These are phyloP conservation scores for Centruroides vittatus DNA, from an alignment of 1,140 invertebrate species.

Conservation along the genomic window DNA sequence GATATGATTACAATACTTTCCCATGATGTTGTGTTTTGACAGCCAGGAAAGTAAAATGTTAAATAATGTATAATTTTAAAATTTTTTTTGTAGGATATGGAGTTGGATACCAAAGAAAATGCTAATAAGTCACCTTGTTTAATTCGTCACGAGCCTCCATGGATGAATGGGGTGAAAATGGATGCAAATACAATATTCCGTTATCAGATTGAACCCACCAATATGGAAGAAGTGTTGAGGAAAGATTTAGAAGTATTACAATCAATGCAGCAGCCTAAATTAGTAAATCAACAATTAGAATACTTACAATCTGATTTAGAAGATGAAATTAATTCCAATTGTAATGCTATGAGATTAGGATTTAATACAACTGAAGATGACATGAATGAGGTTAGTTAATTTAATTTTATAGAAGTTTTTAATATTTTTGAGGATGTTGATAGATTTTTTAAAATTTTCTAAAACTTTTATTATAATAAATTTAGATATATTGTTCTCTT, in stretches of 20 bases:
- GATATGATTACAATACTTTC: too few species aligned
- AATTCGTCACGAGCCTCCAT: conserved; percentile 35
- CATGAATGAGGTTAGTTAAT: too few species aligned
- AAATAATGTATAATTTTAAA: too few species aligned
- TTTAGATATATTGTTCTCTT: too few species aligned
- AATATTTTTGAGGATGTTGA: too few species aligned
- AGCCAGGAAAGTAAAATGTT: too few species aligned
- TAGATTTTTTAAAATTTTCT: too few species aligned
- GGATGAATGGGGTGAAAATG: conserved; percentile 44
- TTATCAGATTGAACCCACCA: conserved; percentile 45
- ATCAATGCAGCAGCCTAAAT: conserved; percentile 39
- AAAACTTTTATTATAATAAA: too few species aligned
- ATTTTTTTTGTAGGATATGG: background rate
- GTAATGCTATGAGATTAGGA: too few species aligned
- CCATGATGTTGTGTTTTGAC: too few species aligned
- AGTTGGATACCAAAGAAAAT: background rate
- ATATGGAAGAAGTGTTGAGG: conserved; percentile 45
- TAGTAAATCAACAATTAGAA: conserved; percentile 55
- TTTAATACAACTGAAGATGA: too few species aligned
- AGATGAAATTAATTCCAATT: background rate
- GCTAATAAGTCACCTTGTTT: background rate
- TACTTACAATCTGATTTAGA: conserved; percentile 46
- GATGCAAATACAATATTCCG: conserved; percentile 50
- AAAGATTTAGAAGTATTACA: conserved; percentile 44
- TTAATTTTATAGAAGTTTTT: too few species aligned